Conservation (phyloP, 2,888 invertebrate genomes). For the Gasteruption jaculator region DNA sequence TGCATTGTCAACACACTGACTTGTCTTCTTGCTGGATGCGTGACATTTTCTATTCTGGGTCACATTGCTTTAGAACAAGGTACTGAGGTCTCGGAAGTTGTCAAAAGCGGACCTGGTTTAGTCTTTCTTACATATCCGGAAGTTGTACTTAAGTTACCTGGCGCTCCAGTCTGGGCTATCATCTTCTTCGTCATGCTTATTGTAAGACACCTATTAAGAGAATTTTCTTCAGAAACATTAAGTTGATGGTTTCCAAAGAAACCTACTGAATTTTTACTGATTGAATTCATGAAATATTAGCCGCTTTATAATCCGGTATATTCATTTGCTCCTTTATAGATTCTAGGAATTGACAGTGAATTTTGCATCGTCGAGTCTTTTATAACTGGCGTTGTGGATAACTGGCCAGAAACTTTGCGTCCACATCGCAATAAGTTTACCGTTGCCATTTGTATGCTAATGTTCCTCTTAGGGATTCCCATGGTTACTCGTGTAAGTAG, state of each 20-base stretch:
- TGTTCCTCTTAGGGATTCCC: constrained; percentile 60
- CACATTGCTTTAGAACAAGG: constrained; percentile 61
- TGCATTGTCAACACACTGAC: constrained; percentile 70
- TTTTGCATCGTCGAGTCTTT: constrained; percentile 66
- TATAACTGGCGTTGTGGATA: constrained; percentile 59
- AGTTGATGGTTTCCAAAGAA: too few species aligned
- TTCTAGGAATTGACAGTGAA: constrained; percentile 71
- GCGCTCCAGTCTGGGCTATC: constrained; percentile 66
- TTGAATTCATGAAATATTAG: background rate
- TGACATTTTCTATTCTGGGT: constrained; percentile 72
- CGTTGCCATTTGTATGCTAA: constrained; percentile 57
- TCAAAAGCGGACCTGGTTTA: constrained; percentile 66
- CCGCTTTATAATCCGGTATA: too few species aligned
- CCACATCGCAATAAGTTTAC: constrained; percentile 66
- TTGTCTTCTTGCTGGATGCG: constrained; percentile 69
- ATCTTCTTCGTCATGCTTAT: constrained; percentile 72
- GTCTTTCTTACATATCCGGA: constrained; percentile 74
- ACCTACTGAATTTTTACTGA: too few species aligned
- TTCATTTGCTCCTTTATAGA: constrained; percentile 50
- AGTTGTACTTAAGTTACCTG: constrained; percentile 68
- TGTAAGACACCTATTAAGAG: constrained; percentile 53
- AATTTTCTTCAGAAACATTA: too few species aligned
- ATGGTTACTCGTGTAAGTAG: constrained; percentile 61
- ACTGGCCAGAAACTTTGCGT: constrained; percentile 57
- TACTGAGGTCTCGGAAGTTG: constrained; percentile 54